Conservation (phyloP, 2,888 invertebrate genomes). For the Standfussiana lucernea region DNA sequence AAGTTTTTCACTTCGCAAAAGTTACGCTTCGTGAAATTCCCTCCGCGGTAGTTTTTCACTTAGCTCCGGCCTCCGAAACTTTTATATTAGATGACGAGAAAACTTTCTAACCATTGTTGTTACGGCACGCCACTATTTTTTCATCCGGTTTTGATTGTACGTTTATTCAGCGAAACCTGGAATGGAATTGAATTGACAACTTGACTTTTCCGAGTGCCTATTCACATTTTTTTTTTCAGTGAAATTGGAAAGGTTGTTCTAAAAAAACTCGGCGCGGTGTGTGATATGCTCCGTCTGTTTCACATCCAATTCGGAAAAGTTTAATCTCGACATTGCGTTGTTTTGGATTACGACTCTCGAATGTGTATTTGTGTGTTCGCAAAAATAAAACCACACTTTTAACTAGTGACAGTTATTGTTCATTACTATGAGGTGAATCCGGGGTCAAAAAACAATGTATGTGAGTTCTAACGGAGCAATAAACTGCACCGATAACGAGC, state of each 20-base stretch:
- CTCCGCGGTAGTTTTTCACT: constrained; percentile 77
- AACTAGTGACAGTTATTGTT: not conserved
- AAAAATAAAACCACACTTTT: not conserved
- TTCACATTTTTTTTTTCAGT: constrained; percentile 33
- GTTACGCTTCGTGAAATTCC: constrained; percentile 65
- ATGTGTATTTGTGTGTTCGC: not conserved
- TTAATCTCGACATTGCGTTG: constrained; percentile 6
- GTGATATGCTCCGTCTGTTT: constrained; percentile 24
- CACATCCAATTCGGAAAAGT: constrained; percentile 25
- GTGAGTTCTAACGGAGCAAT: constrained; percentile 28
- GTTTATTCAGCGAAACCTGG: constrained; percentile 36
- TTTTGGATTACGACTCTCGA: not conserved
- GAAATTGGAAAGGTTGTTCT: constrained; percentile 34
- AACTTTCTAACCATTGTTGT: constrained; percentile 67
- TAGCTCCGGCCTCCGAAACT: constrained; percentile 72
- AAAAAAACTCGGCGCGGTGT: constrained; percentile 27
- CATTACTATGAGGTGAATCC: constrained; percentile 3
- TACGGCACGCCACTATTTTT: constrained; percentile 54
- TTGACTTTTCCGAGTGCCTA: constrained; percentile 27
- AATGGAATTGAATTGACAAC: constrained; percentile 41
- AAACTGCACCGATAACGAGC: constrained; percentile 38
- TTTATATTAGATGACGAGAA: constrained; percentile 78
- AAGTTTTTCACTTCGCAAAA: constrained; percentile 65
- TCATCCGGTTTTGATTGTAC: constrained; percentile 51
- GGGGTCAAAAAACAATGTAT: constrained; percentile 17